A percentile compares a stretch with the other conserved stretches of the same genome.
phyloP scores from a whole-genome alignment of 2,113 vertebrate genomes.

The Origma solitaria region DNA sequence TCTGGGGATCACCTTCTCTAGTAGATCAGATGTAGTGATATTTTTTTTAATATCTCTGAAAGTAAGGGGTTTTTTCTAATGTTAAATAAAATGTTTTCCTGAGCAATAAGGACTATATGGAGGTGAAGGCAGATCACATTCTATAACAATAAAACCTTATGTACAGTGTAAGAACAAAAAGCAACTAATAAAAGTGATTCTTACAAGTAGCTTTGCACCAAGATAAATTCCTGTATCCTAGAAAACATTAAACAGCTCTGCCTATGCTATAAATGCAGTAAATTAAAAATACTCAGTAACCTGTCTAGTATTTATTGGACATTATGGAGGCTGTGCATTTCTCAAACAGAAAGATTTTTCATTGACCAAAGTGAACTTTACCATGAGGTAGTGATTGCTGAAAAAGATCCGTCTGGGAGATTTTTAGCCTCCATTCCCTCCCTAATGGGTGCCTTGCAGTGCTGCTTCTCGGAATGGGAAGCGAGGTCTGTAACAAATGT shows the following conservation, averaged over 20 bases:
- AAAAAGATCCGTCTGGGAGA: background rate
- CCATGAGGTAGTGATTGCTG: background rate
- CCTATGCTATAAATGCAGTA: background rate
- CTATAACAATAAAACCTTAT: background rate
- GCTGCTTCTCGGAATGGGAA: background rate
- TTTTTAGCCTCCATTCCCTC: background rate
- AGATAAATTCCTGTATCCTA: background rate
- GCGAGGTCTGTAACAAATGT: background rate
- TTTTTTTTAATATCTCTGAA: background rate
- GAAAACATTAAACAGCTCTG: background rate
- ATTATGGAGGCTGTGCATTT: background rate
- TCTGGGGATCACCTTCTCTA: background rate
- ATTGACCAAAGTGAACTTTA: background rate
- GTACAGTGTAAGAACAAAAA: background rate
- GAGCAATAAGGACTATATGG: background rate
- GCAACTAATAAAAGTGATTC: background rate
- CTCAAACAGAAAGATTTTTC: slow-evolving; percentile 12
- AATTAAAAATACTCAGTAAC: background rate
- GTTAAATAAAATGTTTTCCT: background rate
- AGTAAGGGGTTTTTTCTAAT: background rate
- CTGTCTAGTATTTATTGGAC: background rate
- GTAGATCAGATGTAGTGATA: background rate
- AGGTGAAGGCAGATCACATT: background rate
- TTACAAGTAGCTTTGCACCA: background rate
- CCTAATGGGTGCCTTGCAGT: background rate